Evolutionary conservation across 2,797 vertebrate species (phyloP).

Genomic region (Phrynocephalus vlangalii): DNA sequence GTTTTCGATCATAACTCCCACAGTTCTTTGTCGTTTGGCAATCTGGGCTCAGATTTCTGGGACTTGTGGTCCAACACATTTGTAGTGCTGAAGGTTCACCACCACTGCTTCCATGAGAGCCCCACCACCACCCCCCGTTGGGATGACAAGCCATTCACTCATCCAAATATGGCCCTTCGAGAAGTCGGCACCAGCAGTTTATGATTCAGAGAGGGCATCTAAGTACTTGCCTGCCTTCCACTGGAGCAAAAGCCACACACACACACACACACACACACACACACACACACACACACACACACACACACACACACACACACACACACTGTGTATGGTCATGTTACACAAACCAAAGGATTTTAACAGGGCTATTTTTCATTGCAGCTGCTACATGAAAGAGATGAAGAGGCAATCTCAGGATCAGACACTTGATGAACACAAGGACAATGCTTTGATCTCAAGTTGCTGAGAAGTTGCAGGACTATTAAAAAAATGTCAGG

Average conservation of each 20-base stretch:
- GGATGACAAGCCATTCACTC: background rate
- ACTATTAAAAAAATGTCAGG: background rate
- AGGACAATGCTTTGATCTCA: slow-evolving; percentile 6
- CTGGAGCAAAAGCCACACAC: background rate
- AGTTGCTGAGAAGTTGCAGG: background rate
- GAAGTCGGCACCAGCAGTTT: no score
- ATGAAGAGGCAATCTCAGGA: slow-evolving; percentile 2
- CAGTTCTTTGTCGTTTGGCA: no score
- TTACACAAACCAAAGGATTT: slow-evolving; percentile 17
- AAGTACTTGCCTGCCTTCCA: background rate
- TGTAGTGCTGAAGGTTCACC: no score
- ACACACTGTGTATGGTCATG: background rate
- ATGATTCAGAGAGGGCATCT: background rate
- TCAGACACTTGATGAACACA: slow-evolving; percentile 22
- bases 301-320: no score
- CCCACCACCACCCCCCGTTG: no score
- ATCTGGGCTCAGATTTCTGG: no score
- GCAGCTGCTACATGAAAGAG: slow-evolving; percentile 35
- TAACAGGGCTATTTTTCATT: slow-evolving; percentile 38
- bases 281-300: no score
- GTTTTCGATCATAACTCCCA: no score
- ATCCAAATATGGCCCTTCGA: background rate
- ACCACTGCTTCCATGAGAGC: no score
- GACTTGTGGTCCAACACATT: no score
- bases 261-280: no score